Evolutionary conservation across 2,888 invertebrate genomes (phyloP), one percentile per base, ranked within the genome.

Genomic region (Odontomyia ornata): DNA sequence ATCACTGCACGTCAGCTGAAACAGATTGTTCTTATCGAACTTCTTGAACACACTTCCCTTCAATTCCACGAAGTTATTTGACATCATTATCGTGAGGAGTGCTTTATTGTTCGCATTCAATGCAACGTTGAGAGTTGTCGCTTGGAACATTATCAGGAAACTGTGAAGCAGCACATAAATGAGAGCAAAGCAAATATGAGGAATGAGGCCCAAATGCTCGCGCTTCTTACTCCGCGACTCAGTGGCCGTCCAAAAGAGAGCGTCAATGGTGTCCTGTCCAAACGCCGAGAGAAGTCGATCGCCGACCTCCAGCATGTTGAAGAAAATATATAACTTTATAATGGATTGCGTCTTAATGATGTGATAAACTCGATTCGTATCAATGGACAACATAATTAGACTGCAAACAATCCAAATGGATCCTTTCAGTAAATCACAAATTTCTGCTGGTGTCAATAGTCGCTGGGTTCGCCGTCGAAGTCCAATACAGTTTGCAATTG

Each of bases 31-130:
- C 85, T 98, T 98, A 87, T 99, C 99, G 87, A 99, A 97, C 87
- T 99, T 99, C 87, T 99, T 99, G 88, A 99, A 99, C 0, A 99
- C 98, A 83, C 97, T 97, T 77, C 98, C 96, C 88, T 99, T 99
- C 69, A 99, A 89, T 86, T 99, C 99, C n/a, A 99, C 98, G 89
- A 99, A 99, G 89, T 99, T 99, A 86, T 99, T 99, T 9, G 99
- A 98, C 93, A 99, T 97, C 97, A 99, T 98, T 80, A 99, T 99
- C 21, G 98, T 98, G 15, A 99, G 90, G 27, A 99, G 90, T 69
- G 98, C 96, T 86, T 99, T 98, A 86, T 99, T 99, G 85, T 97
- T 98, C 0, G 99, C 98, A 87, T 99, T 99, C 82, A 99, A 97
- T 13, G 99, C 99, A 75, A 99, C 99, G 89, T 99, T 99, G 21